These are phyloP conservation scores for Agrilus mali DNA, from an alignment of 2,888 invertebrate genomes.

Conservation along the genomic window DNA sequence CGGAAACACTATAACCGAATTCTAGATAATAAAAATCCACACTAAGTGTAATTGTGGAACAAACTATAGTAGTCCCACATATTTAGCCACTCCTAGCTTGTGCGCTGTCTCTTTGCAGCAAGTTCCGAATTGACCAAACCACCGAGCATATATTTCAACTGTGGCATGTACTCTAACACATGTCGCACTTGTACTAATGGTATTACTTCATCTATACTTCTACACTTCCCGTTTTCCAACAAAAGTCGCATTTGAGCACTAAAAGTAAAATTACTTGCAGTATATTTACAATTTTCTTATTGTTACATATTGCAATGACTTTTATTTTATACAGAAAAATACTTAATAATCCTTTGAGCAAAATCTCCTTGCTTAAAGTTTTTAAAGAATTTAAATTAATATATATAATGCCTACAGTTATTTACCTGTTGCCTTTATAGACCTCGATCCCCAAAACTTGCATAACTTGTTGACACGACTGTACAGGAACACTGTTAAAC, in stretches of 20 bases:
- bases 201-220: constrained; percentile 55
- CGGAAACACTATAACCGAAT: no score
- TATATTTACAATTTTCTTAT: background rate
- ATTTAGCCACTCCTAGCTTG: constrained; percentile 46
- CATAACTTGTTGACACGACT: constrained; percentile 66
- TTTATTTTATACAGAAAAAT: no score
- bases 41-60: constrained; percentile 8
- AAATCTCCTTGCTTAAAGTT: no score
- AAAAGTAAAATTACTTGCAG: constrained; percentile 12
- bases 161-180: constrained; percentile 75
- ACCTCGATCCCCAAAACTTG: constrained; percentile 69
- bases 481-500: constrained; percentile 63
- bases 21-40: background rate
- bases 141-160: constrained; percentile 74
- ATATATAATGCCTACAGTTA: constrained; percentile 16
- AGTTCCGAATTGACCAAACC: constrained; percentile 31
- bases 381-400: no score
- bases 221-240: constrained; percentile 62
- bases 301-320: no score
- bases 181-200: constrained; percentile 73
- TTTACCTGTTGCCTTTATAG: constrained; percentile 74
- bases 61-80: constrained; percentile 24
- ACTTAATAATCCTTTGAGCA: no score
- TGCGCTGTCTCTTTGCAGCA: constrained; percentile 40
- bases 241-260: constrained; percentile 58